A percentile compares a stretch with the other conserved stretches of the same genome.
phyloP scores from a whole-genome alignment of 2,113 vertebrate genomes.

The Cettia cetti region DNA sequence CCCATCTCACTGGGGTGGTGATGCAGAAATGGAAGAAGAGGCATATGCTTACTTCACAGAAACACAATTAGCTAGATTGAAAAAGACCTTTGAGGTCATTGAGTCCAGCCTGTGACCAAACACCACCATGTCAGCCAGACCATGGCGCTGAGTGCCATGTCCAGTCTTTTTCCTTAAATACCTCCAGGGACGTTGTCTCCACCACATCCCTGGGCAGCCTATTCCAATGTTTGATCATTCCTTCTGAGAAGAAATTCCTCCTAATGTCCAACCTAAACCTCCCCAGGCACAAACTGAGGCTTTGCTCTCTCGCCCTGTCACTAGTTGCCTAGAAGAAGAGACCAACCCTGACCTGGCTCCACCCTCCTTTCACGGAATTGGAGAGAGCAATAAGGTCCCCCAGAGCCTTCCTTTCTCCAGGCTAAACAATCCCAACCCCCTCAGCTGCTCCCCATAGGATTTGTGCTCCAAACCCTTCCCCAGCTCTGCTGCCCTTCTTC shows the following conservation, averaged over 20 bases:
- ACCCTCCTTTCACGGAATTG: neutral
- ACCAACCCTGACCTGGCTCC: fast-evolving
- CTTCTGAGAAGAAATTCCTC: neutral
- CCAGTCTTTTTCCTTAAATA: neutral
- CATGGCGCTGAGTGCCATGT: neutral
- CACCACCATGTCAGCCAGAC: neutral
- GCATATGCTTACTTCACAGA: neutral
- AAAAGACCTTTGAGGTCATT: neutral
- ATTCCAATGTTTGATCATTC: neutral
- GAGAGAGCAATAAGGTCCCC: too few species aligned
- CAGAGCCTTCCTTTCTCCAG: neutral
- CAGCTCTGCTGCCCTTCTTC: neutral
- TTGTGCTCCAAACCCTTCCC: neutral
- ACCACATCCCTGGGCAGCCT: neutral
- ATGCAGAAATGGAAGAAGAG: neutral
- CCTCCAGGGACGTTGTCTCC: fast-evolving
- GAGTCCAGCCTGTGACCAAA: neutral
- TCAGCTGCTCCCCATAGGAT: neutral
- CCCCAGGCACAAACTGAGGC: too few species aligned
- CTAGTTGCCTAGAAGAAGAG: neutral
- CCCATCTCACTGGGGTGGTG: too few species aligned
- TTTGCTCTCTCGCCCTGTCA: neutral
- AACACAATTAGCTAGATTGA: neutral
- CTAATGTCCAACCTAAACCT: neutral
- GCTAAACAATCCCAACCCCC: neutral